Base-by-base conservation (phyloP, 2,113 vertebrate genomes). In the Poeciliopsis retropinna region DNA sequence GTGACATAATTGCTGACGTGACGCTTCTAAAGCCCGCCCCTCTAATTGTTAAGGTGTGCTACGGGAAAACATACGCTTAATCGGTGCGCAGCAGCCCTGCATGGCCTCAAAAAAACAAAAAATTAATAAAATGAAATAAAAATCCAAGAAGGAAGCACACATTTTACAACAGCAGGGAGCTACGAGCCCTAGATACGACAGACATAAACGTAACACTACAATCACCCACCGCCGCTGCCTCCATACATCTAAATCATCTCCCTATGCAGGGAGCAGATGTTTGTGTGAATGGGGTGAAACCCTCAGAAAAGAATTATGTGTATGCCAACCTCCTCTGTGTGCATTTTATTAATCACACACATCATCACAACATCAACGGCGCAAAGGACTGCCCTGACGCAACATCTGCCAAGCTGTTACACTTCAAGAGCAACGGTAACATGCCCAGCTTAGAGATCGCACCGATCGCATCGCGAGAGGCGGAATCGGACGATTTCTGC, bases 281-380 rank as follows among this genome's bases (percentile, higher is more conserved):
- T 30, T 75, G 31, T 62, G 7, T 63, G 65, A 19, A 47, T 60
- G 67, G 72, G 27, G 60, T 41, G 39, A 30, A 60, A 70, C 51
- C 66, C 29, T 22, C 64, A 77, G 22, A 57, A 57, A n/a, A 57
- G 9, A 6, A 9, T 32, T 32, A 31, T 4, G 32, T 73, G 67
- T 79, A 61, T 37, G 37, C 78, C 80, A 80, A 87, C 80, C 69
- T 86, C 75, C 80, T 77, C 73, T 75, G 90, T 87, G 90, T 87
- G 88, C 85, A 82, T 74, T 76, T 86, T 89, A 89, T 92, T 91
- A 90, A 92, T 93, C 91, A 85, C 78, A 79, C 17, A 25, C 51
- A 7, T 54, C 19, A 54, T 25, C 22, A 54, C 9, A 54, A 25
- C 51, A 54, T 54, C 51, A 54, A 54, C 15, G 25, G 6, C 6